Percentiles rank a stretch among this genome's conserved stretches.
Evolutionary conservation across 1,140 invertebrate genomes (phyloP).

Genomic region (Globodera rostochiensis): DNA sequence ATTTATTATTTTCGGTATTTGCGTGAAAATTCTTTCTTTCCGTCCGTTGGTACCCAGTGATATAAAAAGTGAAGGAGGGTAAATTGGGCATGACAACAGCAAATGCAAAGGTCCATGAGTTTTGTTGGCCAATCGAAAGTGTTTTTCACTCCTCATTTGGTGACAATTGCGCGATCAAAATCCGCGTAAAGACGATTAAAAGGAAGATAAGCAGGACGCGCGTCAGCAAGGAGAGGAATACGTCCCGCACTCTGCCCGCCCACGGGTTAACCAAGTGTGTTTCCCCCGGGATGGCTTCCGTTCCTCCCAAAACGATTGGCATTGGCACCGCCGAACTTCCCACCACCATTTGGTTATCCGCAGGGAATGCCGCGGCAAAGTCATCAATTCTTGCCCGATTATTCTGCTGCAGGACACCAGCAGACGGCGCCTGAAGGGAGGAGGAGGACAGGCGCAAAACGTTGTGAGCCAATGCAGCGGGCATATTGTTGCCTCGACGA

Average conservation of each 20-base stretch:
- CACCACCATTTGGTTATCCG: neutral
- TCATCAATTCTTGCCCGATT: neutral
- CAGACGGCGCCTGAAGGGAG: neutral
- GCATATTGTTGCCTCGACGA: neutral
- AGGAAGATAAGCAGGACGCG: constrained; percentile 22
- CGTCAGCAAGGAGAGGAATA: constrained; percentile 24
- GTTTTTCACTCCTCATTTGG: neutral
- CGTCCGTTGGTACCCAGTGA: no score
- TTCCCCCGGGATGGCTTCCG: neutral
- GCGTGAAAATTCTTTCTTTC: no score
- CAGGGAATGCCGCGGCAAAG: neutral
- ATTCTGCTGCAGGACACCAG: neutral
- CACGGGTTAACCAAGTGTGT: neutral
- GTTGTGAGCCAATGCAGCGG: neutral
- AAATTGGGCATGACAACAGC: no score
- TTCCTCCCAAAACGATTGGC: neutral
- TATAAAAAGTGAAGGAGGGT: no score
- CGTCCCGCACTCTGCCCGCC: constrained; percentile 17
- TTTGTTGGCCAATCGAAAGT: neutral
- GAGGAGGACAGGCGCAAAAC: neutral
- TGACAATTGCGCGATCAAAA: constrained; percentile 19
- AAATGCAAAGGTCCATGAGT: neutral
- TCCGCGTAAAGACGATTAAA: constrained; percentile 19
- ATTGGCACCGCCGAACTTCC: neutral
- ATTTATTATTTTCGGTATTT: no score